phyloP scores from a whole-genome alignment of 2,113 vertebrate species.

The Proteles cristata region DNA sequence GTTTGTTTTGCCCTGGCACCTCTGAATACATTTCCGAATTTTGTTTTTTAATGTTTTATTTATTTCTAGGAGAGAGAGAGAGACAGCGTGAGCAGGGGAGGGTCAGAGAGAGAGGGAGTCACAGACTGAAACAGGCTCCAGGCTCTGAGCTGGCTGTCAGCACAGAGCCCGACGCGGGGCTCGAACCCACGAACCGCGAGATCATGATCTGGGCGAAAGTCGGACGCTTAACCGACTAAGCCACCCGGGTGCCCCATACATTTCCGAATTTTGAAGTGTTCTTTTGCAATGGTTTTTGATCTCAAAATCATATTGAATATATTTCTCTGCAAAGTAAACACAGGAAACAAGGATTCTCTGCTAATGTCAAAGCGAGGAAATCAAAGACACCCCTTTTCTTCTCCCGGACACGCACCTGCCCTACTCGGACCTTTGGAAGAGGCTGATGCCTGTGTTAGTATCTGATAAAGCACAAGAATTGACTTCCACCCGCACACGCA shows the following conservation, averaged over 20 bases:
- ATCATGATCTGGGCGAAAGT: too few species aligned
- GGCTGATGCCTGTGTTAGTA: neutral
- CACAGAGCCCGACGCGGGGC: too few species aligned
- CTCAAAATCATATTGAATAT: conserved; percentile 11
- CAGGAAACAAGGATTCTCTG: neutral
- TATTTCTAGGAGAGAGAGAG: too few species aligned
- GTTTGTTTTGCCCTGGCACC: neutral
- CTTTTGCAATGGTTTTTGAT: conserved; percentile 7
- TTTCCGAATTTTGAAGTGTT: neutral
- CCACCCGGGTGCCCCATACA: too few species aligned
- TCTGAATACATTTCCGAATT: conserved; percentile 9
- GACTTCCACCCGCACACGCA: neutral
- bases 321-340: neutral
- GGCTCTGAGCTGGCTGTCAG: too few species aligned
- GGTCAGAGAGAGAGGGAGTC: too few species aligned
- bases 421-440: neutral
- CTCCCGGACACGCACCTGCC: neutral
- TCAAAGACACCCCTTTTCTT: neutral
- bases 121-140: too few species aligned
- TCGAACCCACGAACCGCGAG: too few species aligned
- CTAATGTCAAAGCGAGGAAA: neutral
- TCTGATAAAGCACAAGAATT: neutral
- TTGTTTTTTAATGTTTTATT: too few species aligned
- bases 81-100: too few species aligned
- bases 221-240: too few species aligned